These are phyloP conservation scores for Gnathonemus longibarbis DNA, from an alignment of 2,113 vertebrate genomes.

Conservation along the genomic window DNA sequence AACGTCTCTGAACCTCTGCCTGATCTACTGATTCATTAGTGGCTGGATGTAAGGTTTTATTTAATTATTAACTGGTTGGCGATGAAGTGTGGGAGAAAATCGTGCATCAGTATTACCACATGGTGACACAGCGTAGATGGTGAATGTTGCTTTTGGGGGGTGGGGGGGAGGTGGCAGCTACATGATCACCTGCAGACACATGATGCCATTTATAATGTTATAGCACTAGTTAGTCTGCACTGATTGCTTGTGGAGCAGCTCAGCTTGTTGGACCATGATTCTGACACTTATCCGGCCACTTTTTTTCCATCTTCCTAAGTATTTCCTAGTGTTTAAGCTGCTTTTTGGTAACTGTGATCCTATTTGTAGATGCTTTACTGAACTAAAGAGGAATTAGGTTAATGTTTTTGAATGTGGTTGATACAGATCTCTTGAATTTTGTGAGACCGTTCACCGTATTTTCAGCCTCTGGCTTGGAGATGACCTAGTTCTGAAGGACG, in stretches of 20 bases:
- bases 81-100: not conserved
- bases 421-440: not conserved
- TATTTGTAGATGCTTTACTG: not conserved
- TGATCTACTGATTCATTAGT: not conserved
- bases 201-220: constrained; percentile 36
- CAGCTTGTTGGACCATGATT: constrained; percentile 29
- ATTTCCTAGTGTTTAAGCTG: not conserved
- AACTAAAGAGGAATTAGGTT: not conserved
- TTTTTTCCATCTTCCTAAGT: constrained; percentile 26
- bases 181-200: constrained; percentile 25
- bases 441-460: not conserved
- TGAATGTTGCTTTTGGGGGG: not conserved
- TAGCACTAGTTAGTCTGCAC: constrained; percentile 33
- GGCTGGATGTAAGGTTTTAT: not conserved
- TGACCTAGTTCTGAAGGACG: not conserved
- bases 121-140: not conserved
- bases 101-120: not conserved
- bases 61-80: not conserved
- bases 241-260: constrained; percentile 19
- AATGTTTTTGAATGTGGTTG: not conserved
- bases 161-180: not conserved
- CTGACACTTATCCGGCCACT: constrained; percentile 23
- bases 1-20: not conserved
- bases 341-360: not conserved
- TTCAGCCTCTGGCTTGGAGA: not conserved